Percentiles rank a stretch among this genome's conserved stretches.
phyloP scores from a whole-genome alignment of 2,797 vertebrate species.

The Manis pentadactyla region DNA sequence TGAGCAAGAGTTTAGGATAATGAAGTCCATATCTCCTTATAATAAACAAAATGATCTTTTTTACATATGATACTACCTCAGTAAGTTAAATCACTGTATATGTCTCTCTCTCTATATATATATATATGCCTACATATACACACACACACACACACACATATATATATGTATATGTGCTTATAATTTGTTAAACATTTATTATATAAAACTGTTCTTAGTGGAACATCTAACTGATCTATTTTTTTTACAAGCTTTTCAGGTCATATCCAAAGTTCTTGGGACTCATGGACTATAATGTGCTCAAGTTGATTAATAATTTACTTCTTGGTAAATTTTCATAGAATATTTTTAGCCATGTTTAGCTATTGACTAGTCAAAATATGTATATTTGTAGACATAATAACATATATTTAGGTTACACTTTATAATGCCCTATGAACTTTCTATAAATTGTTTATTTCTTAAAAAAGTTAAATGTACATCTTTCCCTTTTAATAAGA shows the following conservation, averaged over 20 bases:
- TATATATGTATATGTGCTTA: neutral
- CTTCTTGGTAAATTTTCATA: neutral
- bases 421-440: neutral
- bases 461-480: neutral
- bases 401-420: neutral
- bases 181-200: neutral
- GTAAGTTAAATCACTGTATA: neutral
- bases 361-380: neutral
- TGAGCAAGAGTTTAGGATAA: neutral
- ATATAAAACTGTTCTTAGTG: neutral
- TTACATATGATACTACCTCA: neutral
- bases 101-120: too few relatives aligned
- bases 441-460: neutral
- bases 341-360: neutral
- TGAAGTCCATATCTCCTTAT: neutral
- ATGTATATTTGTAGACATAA: neutral
- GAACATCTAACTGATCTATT: neutral
- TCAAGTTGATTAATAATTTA: neutral
- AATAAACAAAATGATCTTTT: neutral
- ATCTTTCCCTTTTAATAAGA: neutral
- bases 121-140: too few relatives aligned
- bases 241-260: neutral
- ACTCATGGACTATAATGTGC: neutral
- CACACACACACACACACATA: too few relatives aligned
- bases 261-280: neutral